Evolutionary conservation across 2,888 invertebrate genomes (phyloP), one percentile per base, ranked within the genome.

Genomic region (Acanthosoma haemorrhoidale): DNA sequence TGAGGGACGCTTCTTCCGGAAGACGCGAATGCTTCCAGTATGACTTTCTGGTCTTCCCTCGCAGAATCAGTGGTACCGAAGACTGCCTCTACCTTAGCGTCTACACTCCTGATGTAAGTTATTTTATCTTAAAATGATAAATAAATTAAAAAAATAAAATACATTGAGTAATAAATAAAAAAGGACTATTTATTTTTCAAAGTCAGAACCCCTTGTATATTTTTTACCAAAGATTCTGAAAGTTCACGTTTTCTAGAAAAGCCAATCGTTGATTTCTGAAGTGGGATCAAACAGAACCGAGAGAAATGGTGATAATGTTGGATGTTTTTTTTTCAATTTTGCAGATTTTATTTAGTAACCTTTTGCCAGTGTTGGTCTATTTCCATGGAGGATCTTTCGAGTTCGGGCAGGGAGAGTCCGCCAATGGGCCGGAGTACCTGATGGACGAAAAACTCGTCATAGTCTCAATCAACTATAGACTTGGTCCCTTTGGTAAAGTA

Each of bases 341-440:
- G n/a, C 34, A 61, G 61, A 18, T 38, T 2, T 13, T 34, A 4
- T 61, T 34, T 25, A 21, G 38, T 13, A 51, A 32, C 61, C 31
- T 31, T 6, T 16, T 34, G n/a, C 73, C 73, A 5, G 77, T 77
- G 16, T 61, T 77, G 69, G 76, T 77, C 16, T 76, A 74, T 69
- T 73, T 77, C 66, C 77, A 77, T 64, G 77, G 77, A n/a, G 77
- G 77, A 13, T 75, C 72, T 0, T 77, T 76, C 58, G 61, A 61
- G 38, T 36, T 34, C 13, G 61, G 61, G 1, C 34, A 72, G 38
- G 38, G 72, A 43, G 15, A 76, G 76, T n/a, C 9, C 39, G 31
- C 39, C 34, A 32, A 38, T 21, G 61, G 61, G 13, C 21, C 61
- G 3, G 61, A 34, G 21, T 38, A 61, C 25, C 13, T 32, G 16